Evolutionary conservation across 2,888 invertebrate genomes (phyloP), one percentile per base, ranked within the genome.

Genomic region (Strigamia transsilvanica): DNA sequence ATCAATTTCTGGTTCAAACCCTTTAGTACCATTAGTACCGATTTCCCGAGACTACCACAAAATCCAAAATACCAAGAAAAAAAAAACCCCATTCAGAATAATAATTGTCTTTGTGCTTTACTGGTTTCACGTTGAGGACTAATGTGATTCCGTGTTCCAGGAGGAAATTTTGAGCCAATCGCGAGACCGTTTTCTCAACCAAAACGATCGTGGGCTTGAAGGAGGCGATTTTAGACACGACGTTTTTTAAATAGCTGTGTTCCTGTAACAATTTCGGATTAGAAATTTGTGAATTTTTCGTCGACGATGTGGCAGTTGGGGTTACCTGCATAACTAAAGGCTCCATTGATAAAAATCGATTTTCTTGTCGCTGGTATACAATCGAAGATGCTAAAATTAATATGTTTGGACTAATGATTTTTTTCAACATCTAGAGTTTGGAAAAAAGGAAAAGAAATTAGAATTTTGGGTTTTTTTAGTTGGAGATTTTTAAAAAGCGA

Each of bases 271-370:
- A n/a, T n/a, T n/a, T n/a, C n/a, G n/a, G n/a, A n/a, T n/a, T n/a
- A n/a, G n/a, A n/a, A n/a, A n/a, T n/a, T n/a, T n/a, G n/a, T n/a
- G n/a, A n/a, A n/a, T n/a, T n/a, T n/a, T n/a, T n/a, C n/a, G n/a
- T n/a, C n/a, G n/a, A n/a, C n/a, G n/a, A n/a, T n/a, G n/a, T n/a
- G n/a, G n/a, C n/a, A n/a, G n/a, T n/a, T n/a, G n/a, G n/a, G n/a
- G 4, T 27, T 83, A 94, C 95, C 91, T 98, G 98, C 89, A 97
- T 90, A 85, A 98, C 91, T 32, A 99, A 93, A 0, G 98, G 98
- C 86, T 99, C 98, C 82, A 99, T 89, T 1, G 97, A 96, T 80
- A 97, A 93, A 84, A 98, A 91, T 87, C 97, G 94, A 15, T 97
- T 97, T 87, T 98, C 97, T 38, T 82, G 82, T 82, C 97, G 90